phyloP scores from a whole-genome alignment of 2,888 invertebrate species.

The Stenodema calcarata region DNA sequence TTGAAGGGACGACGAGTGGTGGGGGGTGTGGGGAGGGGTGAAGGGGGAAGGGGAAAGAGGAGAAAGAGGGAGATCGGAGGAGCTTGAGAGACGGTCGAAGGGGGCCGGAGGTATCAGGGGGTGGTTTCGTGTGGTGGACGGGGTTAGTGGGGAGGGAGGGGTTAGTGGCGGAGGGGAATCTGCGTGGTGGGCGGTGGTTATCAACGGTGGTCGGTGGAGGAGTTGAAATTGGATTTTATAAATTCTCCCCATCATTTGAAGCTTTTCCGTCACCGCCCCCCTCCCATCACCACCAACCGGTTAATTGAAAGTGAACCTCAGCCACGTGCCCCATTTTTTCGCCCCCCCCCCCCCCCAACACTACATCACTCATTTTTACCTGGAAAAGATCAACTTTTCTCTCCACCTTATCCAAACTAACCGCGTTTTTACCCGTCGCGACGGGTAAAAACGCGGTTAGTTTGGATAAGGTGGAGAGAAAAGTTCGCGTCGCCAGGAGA shows the following conservation, averaged over 20 bases:
- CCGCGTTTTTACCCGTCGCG: too few relatives aligned
- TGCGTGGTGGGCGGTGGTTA: not conserved
- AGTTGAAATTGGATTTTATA: conserved; percentile 34
- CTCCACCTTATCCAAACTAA: too few relatives aligned
- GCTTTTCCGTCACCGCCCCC: not conserved
- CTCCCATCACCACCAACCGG: not conserved
- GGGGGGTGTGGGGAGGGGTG: not conserved
- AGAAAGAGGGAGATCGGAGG: too few relatives aligned
- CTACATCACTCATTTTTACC: too few relatives aligned
- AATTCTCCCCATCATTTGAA: conserved; percentile 26
- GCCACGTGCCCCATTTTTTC: not conserved
- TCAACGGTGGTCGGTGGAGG: not conserved
- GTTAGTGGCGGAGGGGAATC: not conserved
- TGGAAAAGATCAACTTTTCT: too few relatives aligned
- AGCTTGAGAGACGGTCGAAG: not conserved
- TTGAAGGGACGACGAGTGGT: not conserved
- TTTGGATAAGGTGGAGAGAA: too few relatives aligned
- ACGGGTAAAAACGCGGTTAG: too few relatives aligned
- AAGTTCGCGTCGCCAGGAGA: too few relatives aligned
- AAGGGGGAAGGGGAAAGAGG: too few relatives aligned
- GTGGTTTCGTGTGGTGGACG: too few relatives aligned
- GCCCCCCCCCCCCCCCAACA: not conserved
- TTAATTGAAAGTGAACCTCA: not conserved
- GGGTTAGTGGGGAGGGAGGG: not conserved
- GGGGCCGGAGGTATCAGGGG: too few relatives aligned